Evolutionary conservation across 2,888 invertebrate genomes (phyloP), one percentile per base, ranked within the genome.

Genomic region (Campaea margaritaria): DNA sequence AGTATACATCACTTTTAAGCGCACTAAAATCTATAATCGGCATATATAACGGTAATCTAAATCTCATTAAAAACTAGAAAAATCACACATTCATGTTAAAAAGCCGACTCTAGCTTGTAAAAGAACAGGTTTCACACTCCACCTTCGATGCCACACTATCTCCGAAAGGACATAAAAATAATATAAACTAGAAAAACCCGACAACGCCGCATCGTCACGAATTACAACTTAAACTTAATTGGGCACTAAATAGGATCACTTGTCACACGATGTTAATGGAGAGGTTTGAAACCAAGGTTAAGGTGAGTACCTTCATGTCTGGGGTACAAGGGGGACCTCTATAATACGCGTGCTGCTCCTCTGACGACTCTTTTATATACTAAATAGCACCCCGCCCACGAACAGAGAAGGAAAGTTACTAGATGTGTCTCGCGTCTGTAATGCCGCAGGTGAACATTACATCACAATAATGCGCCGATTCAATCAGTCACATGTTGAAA

Each of bases 221-320:
- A 39, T 21, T 27, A 43, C 10, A 51, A 51, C 49, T 52, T 41
- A 44, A 47, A 50, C 38, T 55, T 41, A 34, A 54, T 27, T n/a
- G 16, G 47, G 21, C 56, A 67, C 58, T 53, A 2, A 43, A 38
- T 43, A 47, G 27, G 21, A 57, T 53, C 67, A 65, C 67, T 43
- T 58, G 43, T 46, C 57, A 63, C 62, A 51, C 16, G 51, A 48
- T 38, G 54, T 62, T 43, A 16, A n/a, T n/a, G 27, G 28, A 39
- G 14, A 53, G 13, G 54, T 59, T 58, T 57, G 54, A 63, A 51
- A 58, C 64, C 64, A 69, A 67, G 65, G 69, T 65, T 63, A 53
- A 27, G 57, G 53, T 58, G 46, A 53, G 75, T 89, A 90, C 91
- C 91, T 90, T 90, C 90, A 90, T 91, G 68, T 79, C 72, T 77